These are phyloP conservation scores for Polypedilum vanderplanki DNA, from an alignment of 1,140 invertebrate genomes.

Conservation along the genomic window DNA sequence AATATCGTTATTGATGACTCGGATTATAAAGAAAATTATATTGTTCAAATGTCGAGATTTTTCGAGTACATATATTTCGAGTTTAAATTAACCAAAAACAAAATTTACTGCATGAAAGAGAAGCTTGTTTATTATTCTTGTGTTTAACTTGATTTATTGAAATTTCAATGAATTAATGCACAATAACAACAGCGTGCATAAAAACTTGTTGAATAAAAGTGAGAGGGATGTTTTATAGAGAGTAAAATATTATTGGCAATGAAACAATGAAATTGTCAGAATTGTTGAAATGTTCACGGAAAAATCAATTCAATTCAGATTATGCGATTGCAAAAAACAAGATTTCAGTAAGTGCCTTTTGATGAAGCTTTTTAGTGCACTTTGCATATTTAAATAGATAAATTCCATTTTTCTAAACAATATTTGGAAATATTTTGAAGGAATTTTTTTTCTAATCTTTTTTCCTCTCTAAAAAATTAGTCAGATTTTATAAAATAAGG, in stretches of 20 bases:
- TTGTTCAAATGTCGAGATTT: background rate
- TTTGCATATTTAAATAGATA: too few relatives aligned
- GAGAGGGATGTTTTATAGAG: background rate
- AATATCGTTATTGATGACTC: slow-evolving; percentile 5
- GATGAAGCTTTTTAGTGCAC: too few relatives aligned
- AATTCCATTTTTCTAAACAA: too few relatives aligned
- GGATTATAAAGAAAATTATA: slow-evolving; percentile 6
- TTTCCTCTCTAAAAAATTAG: too few relatives aligned
- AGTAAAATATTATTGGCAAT: background rate
- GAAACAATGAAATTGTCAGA: slow-evolving; percentile 7
- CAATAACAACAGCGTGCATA: background rate
- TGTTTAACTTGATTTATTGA: background rate
- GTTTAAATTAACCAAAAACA: too few relatives aligned
- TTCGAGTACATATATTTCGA: background rate
- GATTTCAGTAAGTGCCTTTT: too few relatives aligned
- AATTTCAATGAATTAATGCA: background rate
- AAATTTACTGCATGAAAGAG: background rate
- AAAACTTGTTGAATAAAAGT: background rate
- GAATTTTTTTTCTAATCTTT: too few relatives aligned
- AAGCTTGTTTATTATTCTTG: background rate
- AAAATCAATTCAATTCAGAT: too few relatives aligned
- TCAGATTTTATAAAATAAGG: too few relatives aligned
- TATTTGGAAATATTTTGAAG: too few relatives aligned
- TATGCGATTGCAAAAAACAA: too few relatives aligned
- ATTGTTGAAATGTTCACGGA: too few relatives aligned